These are phyloP conservation scores for Zeus faber DNA, from an alignment of 2,113 vertebrate species.

Conservation along the genomic window DNA sequence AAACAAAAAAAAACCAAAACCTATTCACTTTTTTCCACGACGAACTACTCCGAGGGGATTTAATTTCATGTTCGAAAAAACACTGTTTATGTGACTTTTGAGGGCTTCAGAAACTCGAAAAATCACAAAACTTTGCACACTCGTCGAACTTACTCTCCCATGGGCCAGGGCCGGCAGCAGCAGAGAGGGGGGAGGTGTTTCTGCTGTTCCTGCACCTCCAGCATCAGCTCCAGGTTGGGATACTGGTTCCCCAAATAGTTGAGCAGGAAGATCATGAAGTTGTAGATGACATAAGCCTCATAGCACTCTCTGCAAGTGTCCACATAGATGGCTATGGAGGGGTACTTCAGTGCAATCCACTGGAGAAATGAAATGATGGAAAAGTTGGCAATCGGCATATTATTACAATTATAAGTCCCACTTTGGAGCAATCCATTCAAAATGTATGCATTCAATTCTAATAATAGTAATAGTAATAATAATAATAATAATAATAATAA, in stretches of 20 bases:
- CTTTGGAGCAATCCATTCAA: too few species aligned
- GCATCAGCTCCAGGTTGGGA: slow-evolving; percentile 90
- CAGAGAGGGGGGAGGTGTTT: slow-evolving; percentile 92
- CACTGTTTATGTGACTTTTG: too few species aligned
- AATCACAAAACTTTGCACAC: not conserved
- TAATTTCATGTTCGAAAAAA: too few species aligned
- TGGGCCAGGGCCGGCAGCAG: slow-evolving; percentile 93
- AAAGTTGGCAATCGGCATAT: too few species aligned
- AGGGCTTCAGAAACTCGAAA: too few species aligned
- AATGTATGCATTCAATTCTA: too few species aligned
- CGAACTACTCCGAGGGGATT: too few species aligned
- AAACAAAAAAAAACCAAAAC: too few species aligned
- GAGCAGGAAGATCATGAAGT: slow-evolving; percentile 97
- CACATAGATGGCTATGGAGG: slow-evolving; percentile 94
- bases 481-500: too few species aligned
- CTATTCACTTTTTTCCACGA: too few species aligned
- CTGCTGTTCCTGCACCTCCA: slow-evolving; percentile 96
- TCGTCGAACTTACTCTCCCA: slow-evolving; percentile 86
- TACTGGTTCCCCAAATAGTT: slow-evolving; percentile 93
- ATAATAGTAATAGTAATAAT: too few species aligned
- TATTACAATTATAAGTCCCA: too few species aligned
- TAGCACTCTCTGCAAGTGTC: slow-evolving; percentile 99
- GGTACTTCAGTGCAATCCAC: slow-evolving; percentile 97
- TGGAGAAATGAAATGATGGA: slow-evolving; percentile 48
- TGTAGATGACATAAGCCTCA: slow-evolving; percentile 98